Evolutionary conservation across 2,888 invertebrate species (phyloP), one percentile per base, ranked within the genome.

Genomic region (Dasypolia templi): DNA sequence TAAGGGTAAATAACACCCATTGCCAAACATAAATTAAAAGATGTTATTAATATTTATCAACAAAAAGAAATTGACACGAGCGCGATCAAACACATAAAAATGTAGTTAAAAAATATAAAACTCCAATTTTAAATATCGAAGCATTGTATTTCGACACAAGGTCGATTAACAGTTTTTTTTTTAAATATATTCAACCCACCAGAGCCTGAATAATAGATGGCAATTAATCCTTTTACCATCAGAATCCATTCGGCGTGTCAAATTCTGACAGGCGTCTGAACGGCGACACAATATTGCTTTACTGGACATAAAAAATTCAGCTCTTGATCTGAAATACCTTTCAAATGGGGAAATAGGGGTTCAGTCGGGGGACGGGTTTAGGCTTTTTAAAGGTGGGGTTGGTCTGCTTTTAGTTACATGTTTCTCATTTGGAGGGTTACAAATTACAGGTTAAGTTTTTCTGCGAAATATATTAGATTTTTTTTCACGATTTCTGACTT

Each of bases 271-370:
- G 73, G 67, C 79, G 61, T 44, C 72, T 77, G 78, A 59, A 49
- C 71, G 64, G 64, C 32, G 82, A 90, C 90, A 90, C 87, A 84
- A 80, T 86, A 86, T 78, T 87, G 88, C 84, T 87, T 89, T 89
- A 89, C 83, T 46, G 56, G 1, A 26, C 77, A 82, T 82, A 69
- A 81, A 82, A 76, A 72, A 82, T 82, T 82, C 82, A 83, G 59
- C 56, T 39, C 49, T 39, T 59, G 71, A 75, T 61, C 65, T 68
- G 67, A 66, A 80, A 84, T 84, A 75, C 66, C 76, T 77, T 76
- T 68, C 29, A 66, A 69, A 44, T 32, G 64, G 59, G 67, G 44
- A 59, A 46, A 44, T n/a, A 35, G 17, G 46, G 63, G 17, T 14
- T 9, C n/a, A 22, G 1, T 11, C 2, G 19, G 46, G 58, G 74